Conservation (phyloP, 2,888 invertebrate genomes). For the Thera obeliscata region DNA sequence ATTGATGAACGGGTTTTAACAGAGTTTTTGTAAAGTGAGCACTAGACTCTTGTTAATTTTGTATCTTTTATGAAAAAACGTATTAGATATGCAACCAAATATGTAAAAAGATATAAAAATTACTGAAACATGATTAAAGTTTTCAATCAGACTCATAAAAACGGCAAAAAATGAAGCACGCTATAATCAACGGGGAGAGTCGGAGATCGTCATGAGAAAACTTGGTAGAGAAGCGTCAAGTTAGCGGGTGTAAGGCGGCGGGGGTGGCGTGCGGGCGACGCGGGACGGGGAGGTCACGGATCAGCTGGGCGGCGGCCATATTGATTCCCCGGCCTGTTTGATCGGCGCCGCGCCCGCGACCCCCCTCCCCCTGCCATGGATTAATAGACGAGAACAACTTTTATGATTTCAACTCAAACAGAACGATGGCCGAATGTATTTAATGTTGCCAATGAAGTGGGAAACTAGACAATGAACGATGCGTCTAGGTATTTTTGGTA, state of each 20-base stretch:
- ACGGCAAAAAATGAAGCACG: slow-evolving; percentile 30
- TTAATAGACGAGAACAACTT: slow-evolving; percentile 83
- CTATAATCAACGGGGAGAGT: slow-evolving; percentile 51
- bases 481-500: slow-evolving; percentile 16
- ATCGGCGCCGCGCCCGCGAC: slow-evolving; percentile 75
- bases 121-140: slow-evolving; percentile 1
- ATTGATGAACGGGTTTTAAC: background rate
- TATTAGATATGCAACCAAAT: background rate
- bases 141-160: slow-evolving; percentile 29
- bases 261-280: slow-evolving; percentile 53
- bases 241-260: slow-evolving; percentile 59
- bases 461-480: slow-evolving; percentile 39
- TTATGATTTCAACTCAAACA: slow-evolving; percentile 83
- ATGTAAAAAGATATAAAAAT: background rate
- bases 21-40: background rate
- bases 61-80: background rate
- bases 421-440: slow-evolving; percentile 60
- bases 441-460: slow-evolving; percentile 54
- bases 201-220: slow-evolving; percentile 66
- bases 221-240: slow-evolving; percentile 72
- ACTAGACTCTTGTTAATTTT: background rate
- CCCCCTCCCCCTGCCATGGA: slow-evolving; percentile 63
- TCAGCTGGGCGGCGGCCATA: slow-evolving; percentile 84
- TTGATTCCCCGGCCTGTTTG: slow-evolving; percentile 84
- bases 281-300: slow-evolving; percentile 79